These are phyloP conservation scores for Chrysopilus asiliformis DNA, from an alignment of 2,888 invertebrate species.

Conservation along the genomic window DNA sequence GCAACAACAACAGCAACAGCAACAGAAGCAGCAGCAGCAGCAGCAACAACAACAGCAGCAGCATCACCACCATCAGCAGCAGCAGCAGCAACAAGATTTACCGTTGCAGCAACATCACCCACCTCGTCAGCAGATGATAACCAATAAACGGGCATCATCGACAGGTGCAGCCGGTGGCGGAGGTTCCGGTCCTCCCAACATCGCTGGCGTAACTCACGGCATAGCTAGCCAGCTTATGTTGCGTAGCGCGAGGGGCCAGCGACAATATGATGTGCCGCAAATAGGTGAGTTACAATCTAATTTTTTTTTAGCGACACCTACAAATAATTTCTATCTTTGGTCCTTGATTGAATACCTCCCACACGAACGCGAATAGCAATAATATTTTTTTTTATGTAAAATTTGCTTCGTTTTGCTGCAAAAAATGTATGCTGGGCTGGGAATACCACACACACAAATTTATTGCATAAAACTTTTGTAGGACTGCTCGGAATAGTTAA, in stretches of 20 bases:
- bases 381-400: no score
- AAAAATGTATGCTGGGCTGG: no score
- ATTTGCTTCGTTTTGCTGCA: no score
- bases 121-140: slow-evolving; percentile 19
- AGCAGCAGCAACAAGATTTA: slow-evolving; percentile 10
- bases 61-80: slow-evolving; percentile 19
- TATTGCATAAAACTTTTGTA: no score
- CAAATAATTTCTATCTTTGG: no score
- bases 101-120: slow-evolving; percentile 6
- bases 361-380: no score
- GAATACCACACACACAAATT: no score
- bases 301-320: no score
- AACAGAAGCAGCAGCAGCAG: slow-evolving; percentile 26
- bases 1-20: slow-evolving; percentile 17
- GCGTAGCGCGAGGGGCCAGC: slow-evolving; percentile 58
- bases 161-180: slow-evolving; percentile 20
- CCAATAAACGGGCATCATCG: slow-evolving; percentile 16
- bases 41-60: slow-evolving; percentile 24
- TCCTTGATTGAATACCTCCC: no score
- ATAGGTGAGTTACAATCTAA: slow-evolving; percentile 50
- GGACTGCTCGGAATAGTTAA: no score
- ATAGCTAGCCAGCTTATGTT: slow-evolving; percentile 66
- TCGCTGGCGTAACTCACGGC: slow-evolving; percentile 39
- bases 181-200: slow-evolving; percentile 14
- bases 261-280: slow-evolving; percentile 75